Conservation (phyloP, 2,797 vertebrate species). For the Sebastes cheni region DNA sequence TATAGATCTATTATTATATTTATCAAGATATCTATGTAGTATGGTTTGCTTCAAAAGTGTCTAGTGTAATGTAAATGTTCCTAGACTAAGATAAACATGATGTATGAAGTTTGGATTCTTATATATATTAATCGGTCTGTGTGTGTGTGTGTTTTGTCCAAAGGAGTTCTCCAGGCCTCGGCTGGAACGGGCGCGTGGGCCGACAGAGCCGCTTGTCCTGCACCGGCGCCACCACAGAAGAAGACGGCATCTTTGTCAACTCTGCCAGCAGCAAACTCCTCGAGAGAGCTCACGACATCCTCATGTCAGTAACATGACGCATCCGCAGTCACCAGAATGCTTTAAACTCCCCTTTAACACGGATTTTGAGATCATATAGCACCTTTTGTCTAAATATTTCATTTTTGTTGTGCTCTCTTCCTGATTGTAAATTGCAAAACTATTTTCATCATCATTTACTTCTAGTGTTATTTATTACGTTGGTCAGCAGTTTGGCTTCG, state of each 20-base stretch:
- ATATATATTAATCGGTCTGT: background rate
- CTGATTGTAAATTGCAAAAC: background rate
- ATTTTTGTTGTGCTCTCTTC: background rate
- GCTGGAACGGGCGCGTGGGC: slow-evolving; percentile 87
- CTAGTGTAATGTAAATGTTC: background rate
- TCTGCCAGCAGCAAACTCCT: slow-evolving; percentile 93
- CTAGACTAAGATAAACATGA: background rate
- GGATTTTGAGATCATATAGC: no score
- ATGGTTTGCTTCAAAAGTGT: background rate
- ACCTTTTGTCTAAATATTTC: background rate
- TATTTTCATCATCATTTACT: background rate
- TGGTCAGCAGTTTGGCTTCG: background rate
- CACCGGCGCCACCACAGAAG: slow-evolving; percentile 83
- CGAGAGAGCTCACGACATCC: slow-evolving; percentile 96
- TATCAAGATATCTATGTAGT: background rate
- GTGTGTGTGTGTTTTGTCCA: background rate
- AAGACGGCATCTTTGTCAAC: slow-evolving; percentile 93
- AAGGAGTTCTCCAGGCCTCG: slow-evolving; percentile 72
- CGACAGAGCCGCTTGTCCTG: slow-evolving; percentile 81
- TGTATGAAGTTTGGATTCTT: background rate
- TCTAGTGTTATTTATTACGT: background rate
- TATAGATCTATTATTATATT: background rate
- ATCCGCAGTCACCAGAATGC: background rate
- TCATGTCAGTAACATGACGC: slow-evolving; percentile 88
- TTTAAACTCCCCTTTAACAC: background rate